These are phyloP conservation scores for Procavia capensis DNA, from an alignment of 2,113 vertebrate genomes.

Conservation along the genomic window DNA sequence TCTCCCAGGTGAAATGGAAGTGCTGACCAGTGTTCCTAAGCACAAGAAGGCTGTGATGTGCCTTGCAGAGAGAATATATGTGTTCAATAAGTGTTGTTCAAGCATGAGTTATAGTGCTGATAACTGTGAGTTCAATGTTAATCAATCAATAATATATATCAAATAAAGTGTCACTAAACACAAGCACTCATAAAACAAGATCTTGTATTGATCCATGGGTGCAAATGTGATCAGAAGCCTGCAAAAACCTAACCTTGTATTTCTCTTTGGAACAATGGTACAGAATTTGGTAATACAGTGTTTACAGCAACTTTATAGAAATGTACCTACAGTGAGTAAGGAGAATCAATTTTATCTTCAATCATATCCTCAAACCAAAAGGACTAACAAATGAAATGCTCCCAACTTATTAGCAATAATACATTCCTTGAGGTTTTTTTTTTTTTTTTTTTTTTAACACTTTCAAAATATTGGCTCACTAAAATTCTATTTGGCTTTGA, in stretches of 20 bases:
- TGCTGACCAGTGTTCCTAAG: neutral
- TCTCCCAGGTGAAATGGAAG: neutral
- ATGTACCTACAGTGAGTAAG: neutral
- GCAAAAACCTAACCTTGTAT: neutral
- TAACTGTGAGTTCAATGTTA: neutral
- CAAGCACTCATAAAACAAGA: neutral
- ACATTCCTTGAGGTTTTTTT: neutral
- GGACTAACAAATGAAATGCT: neutral
- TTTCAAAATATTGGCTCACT: neutral
- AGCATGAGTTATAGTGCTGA: neutral
- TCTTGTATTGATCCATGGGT: neutral
- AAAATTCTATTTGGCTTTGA: neutral
- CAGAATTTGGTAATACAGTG: neutral
- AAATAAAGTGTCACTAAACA: neutral
- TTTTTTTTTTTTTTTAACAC: neutral
- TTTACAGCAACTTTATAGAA: neutral
- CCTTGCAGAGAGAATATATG: neutral
- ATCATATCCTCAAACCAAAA: neutral
- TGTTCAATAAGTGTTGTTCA: neutral
- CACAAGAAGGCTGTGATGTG: neutral
- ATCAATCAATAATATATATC: neutral
- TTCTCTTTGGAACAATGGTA: neutral
- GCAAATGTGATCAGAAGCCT: neutral
- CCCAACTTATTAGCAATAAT: neutral
- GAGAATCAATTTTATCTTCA: neutral